A percentile compares a stretch with the other conserved stretches of the same genome.
Evolutionary conservation across 2,113 vertebrate species (phyloP).

Genomic region (Cygnus buccinator): DNA sequence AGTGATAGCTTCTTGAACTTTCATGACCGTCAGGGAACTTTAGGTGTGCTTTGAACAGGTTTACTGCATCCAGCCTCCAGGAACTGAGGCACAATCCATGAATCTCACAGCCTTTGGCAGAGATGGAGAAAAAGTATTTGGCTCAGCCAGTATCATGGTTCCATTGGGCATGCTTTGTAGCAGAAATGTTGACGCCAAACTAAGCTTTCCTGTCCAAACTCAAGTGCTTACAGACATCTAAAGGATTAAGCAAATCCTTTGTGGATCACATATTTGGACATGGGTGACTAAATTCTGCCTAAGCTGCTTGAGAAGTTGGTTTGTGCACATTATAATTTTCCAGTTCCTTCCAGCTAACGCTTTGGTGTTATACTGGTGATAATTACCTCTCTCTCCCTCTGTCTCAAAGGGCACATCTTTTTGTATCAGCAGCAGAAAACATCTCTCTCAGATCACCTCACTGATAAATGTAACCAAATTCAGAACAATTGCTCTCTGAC

Average conservation of each 20-base stretch:
- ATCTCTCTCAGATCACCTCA: not conserved
- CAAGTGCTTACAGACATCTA: constrained; percentile 53
- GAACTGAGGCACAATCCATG: constrained; percentile 12
- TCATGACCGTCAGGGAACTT: not conserved
- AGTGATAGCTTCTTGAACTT: constrained; percentile 3
- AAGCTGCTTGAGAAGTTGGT: constrained; percentile 54
- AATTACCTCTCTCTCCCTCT: constrained; percentile 32
- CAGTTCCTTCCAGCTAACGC: constrained; percentile 36
- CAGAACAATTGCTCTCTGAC: not conserved
- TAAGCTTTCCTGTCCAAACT: constrained; percentile 68
- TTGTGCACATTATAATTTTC: constrained; percentile 47
- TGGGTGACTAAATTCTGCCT: constrained; percentile 63
- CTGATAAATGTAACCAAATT: not conserved
- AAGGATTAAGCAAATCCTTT: constrained; percentile 68
- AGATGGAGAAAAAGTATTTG: constrained; percentile 47
- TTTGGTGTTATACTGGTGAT: constrained; percentile 62
- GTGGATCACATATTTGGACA: constrained; percentile 68
- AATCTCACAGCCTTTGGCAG: constrained; percentile 44
- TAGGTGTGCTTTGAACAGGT: constrained; percentile 13
- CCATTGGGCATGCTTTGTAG: constrained; percentile 60
- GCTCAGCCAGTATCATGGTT: constrained; percentile 60
- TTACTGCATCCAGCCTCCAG: not conserved
- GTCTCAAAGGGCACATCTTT: constrained; percentile 12
- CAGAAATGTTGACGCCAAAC: constrained; percentile 66
- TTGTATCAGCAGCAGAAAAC: not conserved